These are phyloP conservation scores for Austrofundulus limnaeus DNA, from an alignment of 2,113 vertebrate genomes.

Conservation along the genomic window DNA sequence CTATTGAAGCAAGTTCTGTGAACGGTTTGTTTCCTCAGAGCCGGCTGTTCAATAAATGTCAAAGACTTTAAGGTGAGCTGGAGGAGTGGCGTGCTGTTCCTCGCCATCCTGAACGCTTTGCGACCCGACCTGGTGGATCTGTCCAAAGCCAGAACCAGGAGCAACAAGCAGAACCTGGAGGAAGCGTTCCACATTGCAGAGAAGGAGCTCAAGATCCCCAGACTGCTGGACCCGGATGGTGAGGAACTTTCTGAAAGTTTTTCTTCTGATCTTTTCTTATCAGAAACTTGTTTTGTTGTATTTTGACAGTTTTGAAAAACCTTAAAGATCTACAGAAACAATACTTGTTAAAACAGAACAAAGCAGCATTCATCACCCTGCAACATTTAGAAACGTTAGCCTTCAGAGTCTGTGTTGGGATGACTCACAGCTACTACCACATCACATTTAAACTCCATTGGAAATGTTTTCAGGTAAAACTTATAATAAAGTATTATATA, in stretches of 20 bases:
- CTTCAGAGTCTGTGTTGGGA: too few relatives aligned
- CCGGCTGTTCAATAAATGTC: constrained; percentile 80
- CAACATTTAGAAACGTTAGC: too few relatives aligned
- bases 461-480: too few relatives aligned
- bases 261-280: too few relatives aligned
- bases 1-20: neutral
- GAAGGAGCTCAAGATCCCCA: constrained; percentile 86
- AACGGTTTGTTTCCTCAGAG: constrained; percentile 63
- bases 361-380: too few relatives aligned
- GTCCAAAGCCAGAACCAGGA: constrained; percentile 80
- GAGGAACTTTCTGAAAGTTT: constrained; percentile 6
- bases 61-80: constrained; percentile 94
- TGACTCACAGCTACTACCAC: too few relatives aligned
- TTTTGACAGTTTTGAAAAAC: too few relatives aligned
- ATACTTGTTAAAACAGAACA: too few relatives aligned
- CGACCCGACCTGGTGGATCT: constrained; percentile 87
- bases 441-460: too few relatives aligned
- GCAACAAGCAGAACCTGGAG: constrained; percentile 90
- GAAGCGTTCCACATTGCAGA: constrained; percentile 91
- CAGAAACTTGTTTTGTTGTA: too few relatives aligned
- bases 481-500: too few relatives aligned
- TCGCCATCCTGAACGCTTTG: constrained; percentile 87
- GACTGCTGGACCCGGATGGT: constrained; percentile 91
- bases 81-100: constrained; percentile 89
- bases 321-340: too few relatives aligned